These are phyloP conservation scores for Tiphia femorata DNA, from an alignment of 2,888 invertebrate genomes.

Conservation along the genomic window DNA sequence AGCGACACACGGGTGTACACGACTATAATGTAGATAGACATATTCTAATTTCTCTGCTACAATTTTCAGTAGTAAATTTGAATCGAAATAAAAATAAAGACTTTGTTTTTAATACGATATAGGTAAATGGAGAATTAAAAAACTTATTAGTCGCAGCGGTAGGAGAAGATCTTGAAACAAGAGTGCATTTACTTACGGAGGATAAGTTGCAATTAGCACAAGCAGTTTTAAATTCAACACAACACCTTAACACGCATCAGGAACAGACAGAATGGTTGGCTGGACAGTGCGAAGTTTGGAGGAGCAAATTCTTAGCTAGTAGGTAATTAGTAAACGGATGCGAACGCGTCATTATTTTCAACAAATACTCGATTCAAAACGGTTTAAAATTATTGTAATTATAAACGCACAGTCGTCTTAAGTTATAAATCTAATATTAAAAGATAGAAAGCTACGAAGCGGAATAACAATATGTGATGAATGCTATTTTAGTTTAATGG, in stretches of 20 bases:
- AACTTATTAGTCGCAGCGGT: conserved; percentile 94
- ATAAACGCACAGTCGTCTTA: too few species aligned
- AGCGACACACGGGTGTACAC: too few species aligned
- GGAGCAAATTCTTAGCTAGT: conserved; percentile 95
- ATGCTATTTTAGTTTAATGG: conserved; percentile 80
- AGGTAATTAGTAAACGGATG: conserved; percentile 72
- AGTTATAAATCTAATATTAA: too few species aligned
- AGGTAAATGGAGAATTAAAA: conserved; percentile 93
- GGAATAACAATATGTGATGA: not conserved
- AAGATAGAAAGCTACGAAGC: too few species aligned
- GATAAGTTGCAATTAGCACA: conserved; percentile 91
- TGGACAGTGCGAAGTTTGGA: conserved; percentile 96
- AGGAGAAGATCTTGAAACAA: conserved; percentile 91
- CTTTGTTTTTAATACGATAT: conserved; percentile 15
- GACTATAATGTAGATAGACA: too few species aligned
- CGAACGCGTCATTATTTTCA: too few species aligned
- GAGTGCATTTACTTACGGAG: conserved; percentile 91
- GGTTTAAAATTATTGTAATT: not conserved
- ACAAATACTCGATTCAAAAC: not conserved
- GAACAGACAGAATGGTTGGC: conserved; percentile 94
- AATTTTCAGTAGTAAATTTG: not conserved
- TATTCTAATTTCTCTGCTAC: conserved; percentile 7
- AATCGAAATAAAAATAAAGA: not conserved
- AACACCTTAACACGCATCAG: conserved; percentile 88
- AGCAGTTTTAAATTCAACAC: conserved; percentile 87